Conservation (phyloP, 1,140 invertebrate species). For the Ips typographus region DNA sequence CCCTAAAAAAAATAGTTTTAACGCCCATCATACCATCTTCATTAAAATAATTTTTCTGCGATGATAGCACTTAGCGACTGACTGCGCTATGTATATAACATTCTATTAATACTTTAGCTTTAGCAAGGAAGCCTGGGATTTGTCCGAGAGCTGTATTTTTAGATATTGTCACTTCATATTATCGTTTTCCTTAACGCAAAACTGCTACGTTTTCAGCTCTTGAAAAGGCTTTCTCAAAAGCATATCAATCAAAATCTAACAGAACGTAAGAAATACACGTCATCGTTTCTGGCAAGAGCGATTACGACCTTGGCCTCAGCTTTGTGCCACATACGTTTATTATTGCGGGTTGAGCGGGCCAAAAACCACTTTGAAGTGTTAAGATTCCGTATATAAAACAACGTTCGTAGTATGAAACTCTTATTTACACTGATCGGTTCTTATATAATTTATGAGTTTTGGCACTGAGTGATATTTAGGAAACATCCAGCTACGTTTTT, state of each 20-base stretch:
- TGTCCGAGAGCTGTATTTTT: neutral
- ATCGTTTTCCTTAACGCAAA: neutral
- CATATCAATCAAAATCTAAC: constrained; percentile 11
- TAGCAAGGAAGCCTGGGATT: neutral
- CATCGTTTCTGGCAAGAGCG: constrained; percentile 23
- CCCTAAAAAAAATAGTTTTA: neutral
- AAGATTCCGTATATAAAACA: constrained; percentile 22
- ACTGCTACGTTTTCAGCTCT: too few species aligned
- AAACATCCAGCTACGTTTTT: neutral
- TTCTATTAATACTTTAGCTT: constrained; percentile 2
- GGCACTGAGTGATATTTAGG: neutral
- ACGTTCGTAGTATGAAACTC: constrained; percentile 10
- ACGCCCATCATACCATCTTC: too few species aligned
- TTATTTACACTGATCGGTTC: neutral
- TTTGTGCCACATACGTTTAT: constrained; percentile 19
- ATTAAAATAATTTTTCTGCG: too few species aligned
- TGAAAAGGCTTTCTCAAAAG: neutral
- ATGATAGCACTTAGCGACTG: too few species aligned
- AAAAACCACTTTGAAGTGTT: constrained; percentile 27
- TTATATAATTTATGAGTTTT: constrained; percentile 12
- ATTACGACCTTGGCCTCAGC: constrained; percentile 26
- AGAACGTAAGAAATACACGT: constrained; percentile 17
- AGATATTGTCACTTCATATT: neutral
- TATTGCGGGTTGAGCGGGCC: constrained; percentile 19
- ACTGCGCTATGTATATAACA: too few species aligned